Percentiles rank a stretch among this genome's conserved stretches.
These are phyloP conservation scores for Chymomyza fuscimana DNA, from an alignment of 2,888 invertebrate species.

Conservation along the genomic window DNA sequence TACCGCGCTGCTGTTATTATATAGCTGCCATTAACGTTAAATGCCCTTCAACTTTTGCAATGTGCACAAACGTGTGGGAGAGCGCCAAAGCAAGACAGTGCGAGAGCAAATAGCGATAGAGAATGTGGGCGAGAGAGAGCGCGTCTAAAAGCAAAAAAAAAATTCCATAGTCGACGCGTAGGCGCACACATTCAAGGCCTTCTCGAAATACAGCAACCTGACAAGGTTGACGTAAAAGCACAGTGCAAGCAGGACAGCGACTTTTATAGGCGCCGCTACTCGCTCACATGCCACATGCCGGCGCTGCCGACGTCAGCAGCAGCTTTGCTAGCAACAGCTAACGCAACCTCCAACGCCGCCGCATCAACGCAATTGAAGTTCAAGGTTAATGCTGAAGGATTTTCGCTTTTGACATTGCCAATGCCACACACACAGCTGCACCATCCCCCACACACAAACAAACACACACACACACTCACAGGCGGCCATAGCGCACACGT, in stretches of 20 bases:
- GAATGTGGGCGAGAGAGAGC: not conserved
- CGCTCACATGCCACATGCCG: not conserved
- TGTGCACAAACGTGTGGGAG: not conserved
- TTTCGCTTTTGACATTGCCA: slow-evolving; percentile 52
- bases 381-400: slow-evolving; percentile 73
- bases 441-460: slow-evolving; percentile 23
- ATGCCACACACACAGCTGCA: slow-evolving; percentile 36
- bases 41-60: slow-evolving; percentile 34
- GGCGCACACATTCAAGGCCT: slow-evolving; percentile 62
- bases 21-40: slow-evolving; percentile 54
- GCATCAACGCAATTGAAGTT: slow-evolving; percentile 72
- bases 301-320: slow-evolving; percentile 2
- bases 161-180: slow-evolving; percentile 49
- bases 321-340: slow-evolving; percentile 26
- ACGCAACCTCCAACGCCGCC: slow-evolving; percentile 33
- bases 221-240: slow-evolving; percentile 65
- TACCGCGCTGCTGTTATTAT: slow-evolving; percentile 44
- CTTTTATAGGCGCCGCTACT: slow-evolving; percentile 2
- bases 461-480: slow-evolving; percentile 18
- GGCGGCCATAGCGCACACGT: slow-evolving; percentile 32
- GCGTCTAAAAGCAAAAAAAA: slow-evolving; percentile 11
- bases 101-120: not conserved
- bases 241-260: slow-evolving; percentile 29
- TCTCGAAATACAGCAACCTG: slow-evolving; percentile 22
- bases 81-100: slow-evolving; percentile 27